Evolutionary conservation across 2,113 vertebrate genomes (phyloP).

Genomic region (Collichthys lucidus): DNA sequence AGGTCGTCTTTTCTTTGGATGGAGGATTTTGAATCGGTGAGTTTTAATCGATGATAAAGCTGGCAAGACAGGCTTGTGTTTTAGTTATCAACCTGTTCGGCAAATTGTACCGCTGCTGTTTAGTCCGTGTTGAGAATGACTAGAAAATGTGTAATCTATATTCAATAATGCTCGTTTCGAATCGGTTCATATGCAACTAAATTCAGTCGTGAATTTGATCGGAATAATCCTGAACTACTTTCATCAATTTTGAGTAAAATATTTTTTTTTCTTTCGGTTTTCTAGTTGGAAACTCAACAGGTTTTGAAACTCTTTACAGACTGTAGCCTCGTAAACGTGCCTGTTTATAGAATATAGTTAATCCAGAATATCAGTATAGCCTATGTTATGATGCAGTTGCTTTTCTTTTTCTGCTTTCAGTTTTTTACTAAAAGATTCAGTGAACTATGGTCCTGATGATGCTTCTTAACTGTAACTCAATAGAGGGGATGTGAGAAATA

Average conservation of each 20-base stretch:
- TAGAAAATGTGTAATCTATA: neutral
- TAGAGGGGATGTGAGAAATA: constrained; percentile 34
- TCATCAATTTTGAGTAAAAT: neutral
- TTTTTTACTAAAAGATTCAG: constrained; percentile 23
- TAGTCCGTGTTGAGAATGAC: neutral
- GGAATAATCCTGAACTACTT: neutral
- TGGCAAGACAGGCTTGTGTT: neutral
- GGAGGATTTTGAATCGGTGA: constrained; percentile 73
- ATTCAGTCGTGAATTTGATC: neutral
- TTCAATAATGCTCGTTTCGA: neutral
- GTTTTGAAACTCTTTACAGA: constrained; percentile 48
- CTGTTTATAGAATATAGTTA: neutral
- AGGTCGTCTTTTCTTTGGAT: constrained; percentile 59
- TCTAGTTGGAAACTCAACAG: constrained; percentile 76
- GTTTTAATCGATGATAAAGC: constrained; percentile 37
- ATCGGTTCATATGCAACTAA: neutral
- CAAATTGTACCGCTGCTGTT: neutral
- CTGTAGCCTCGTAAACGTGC: neutral
- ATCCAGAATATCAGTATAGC: neutral
- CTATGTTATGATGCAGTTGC: neutral
- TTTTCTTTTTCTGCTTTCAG: neutral
- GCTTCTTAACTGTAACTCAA: constrained; percentile 21
- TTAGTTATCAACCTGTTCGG: constrained; percentile 15
- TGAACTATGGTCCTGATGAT: constrained; percentile 17
- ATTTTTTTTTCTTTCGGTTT: neutral